Evolutionary conservation across 2,888 invertebrate species (phyloP), one percentile per base, ranked within the genome.

Genomic region (Chaetogeoica ovagalla): DNA sequence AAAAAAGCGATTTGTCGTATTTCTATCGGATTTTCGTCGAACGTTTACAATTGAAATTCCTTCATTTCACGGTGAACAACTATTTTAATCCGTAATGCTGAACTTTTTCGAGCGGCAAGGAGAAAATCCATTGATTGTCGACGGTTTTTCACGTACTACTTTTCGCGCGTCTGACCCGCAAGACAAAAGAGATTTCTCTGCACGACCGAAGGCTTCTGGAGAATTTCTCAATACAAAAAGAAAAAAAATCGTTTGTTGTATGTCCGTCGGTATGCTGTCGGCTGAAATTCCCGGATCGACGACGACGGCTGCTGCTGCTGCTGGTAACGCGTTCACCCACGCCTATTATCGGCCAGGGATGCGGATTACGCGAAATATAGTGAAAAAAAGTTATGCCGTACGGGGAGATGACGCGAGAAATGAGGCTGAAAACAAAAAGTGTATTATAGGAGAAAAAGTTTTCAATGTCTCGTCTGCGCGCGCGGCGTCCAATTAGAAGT

Each of bases 121-220:
- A 21, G 37, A 43, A 13, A 72, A 19, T 17, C 52, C 63, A 37
- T 52, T 62, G 30, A 73, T 72, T 23, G 37, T 72, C 73, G 48
- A 63, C 63, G 63, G 63, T 74, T 74, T 63, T 73, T 43, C 73
- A n/a, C 48, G 52, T 63, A n/a, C 59, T 23, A 8, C 60, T 71
- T 43, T 43, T 48, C 48, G 2, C 19, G 30, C 1, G 30, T 30
- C 30, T 4, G 30, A 30, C 30, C 30, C 2, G 30, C 30, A 4
- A 75, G 66, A 75, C 74, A 75, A 75, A 65, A 57, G 74, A 66
- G 74, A 66, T 75, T 66, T 75, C 65, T 39, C 55, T 52, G 65
- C 39, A 15, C 73, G 62, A 74, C 63, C 30, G 30, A 30, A 43
- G 74, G 74, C 57, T 66, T 43, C 17, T 39, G 19, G 57, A 66